These are phyloP conservation scores for Aix galericulata DNA, from an alignment of 2,113 vertebrate species.

Conservation along the genomic window DNA sequence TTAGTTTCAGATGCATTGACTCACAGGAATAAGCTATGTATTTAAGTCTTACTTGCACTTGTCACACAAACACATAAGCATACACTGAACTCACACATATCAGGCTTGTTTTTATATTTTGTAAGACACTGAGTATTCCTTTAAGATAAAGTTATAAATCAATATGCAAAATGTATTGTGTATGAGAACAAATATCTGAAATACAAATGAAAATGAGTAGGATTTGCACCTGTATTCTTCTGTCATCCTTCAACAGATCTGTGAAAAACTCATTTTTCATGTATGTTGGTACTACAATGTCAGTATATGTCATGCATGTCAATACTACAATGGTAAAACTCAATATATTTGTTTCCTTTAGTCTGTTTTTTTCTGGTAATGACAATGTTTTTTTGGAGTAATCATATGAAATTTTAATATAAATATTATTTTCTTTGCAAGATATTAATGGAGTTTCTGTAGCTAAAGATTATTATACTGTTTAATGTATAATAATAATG, in stretches of 20 bases:
- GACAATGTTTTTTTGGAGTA: neutral
- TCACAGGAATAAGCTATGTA: neutral
- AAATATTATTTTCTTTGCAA: neutral
- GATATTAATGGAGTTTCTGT: neutral
- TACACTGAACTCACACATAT: neutral
- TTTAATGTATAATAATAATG: neutral
- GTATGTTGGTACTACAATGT: neutral
- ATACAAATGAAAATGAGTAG: neutral
- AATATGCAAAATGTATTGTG: neutral
- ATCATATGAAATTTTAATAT: neutral
- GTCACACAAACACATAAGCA: neutral
- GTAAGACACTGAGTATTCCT: neutral
- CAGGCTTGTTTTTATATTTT: neutral
- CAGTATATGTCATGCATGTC: neutral
- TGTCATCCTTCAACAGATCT: neutral
- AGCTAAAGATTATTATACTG: conserved; percentile 5
- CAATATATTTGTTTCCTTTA: neutral
- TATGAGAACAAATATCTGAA: neutral
- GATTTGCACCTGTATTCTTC: neutral
- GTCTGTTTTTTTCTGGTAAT: neutral
- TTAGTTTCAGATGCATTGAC: neutral
- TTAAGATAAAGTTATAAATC: neutral
- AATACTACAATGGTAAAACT: neutral
- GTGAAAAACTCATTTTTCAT: neutral
- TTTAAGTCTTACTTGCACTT: neutral